Base-by-base conservation (phyloP, 2,797 vertebrate genomes). In the Chanos chanos region DNA sequence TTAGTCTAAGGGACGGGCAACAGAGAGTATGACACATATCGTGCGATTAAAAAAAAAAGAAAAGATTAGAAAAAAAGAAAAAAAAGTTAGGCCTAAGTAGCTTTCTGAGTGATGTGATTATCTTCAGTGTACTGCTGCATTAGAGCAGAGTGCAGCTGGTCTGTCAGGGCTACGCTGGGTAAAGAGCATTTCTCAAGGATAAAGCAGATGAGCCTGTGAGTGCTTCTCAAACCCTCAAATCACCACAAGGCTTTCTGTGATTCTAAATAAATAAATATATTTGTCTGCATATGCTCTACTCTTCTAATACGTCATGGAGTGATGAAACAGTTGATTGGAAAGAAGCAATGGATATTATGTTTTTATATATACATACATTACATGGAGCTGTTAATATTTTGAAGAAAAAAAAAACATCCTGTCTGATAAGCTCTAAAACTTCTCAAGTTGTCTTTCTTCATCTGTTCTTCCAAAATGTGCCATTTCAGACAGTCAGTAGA, bases 141-240 rank as follows among this genome's bases (percentile, higher is more conserved):
- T 61, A 60, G 28, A 30, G 70, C 63, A 3, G 13, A 75, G 69
- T 70, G 27, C 84, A 85, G 80, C 83, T 76, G 78, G 79, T 77
- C 27, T 34, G 60, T 64, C 72, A 55, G 65, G 56, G 63, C 71
- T 75, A 54, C 74, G 49, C 62, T 5, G 61, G 75, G 62, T 61
- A 66, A 77, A 27, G 49, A 56, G 72, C 63, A 31, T 76, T 73
- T 76, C 66, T 71, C 51, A 61, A 15, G 28, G 10, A 68, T 31
- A 52, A 36, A 61, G 59, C 66, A 80, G 74, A 76, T 59, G 73
- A 81, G 66, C 59, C 30, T 52, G 39, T 39, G 16, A 37, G 63
- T 27, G 37, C 48, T 16, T 28, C 45, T 58, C 31, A 28, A 36
- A 44, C 36, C 51, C 22, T 61, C 12, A 43, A 39, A 47, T n/a